Evolutionary conservation across 2,113 vertebrate genomes (phyloP).

Genomic region (Phyllostomus hastatus): DNA sequence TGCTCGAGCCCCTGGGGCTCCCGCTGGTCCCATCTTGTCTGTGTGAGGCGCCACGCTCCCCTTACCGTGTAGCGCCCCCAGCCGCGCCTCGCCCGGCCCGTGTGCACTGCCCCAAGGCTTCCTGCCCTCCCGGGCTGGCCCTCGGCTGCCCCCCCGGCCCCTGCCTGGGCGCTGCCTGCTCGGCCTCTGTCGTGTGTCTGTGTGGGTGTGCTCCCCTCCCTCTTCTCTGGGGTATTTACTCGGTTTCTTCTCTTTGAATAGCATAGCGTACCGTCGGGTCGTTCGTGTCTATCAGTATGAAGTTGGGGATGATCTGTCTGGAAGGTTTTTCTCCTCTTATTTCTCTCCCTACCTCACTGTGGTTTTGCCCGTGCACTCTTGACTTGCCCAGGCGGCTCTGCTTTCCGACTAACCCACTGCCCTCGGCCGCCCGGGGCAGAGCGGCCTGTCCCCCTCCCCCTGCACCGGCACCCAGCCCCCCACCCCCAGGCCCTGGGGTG

Average conservation of each 20-base stretch:
- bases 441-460: slow-evolving; percentile 45
- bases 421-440: slow-evolving; percentile 70
- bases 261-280: slow-evolving; percentile 97
- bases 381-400: slow-evolving; percentile 80
- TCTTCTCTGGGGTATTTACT: slow-evolving; percentile 78
- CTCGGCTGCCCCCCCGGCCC: neutral
- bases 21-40: neutral
- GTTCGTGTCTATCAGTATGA: slow-evolving; percentile 98
- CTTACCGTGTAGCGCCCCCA: slow-evolving; percentile 8
- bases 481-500: slow-evolving; percentile 36
- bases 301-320: slow-evolving; percentile 98
- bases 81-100: neutral
- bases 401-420: slow-evolving; percentile 86
- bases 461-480: slow-evolving; percentile 67
- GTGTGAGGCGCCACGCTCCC: neutral
- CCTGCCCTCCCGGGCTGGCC: neutral
- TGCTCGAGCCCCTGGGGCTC: neutral
- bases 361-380: slow-evolving; percentile 82
- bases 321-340: slow-evolving; percentile 92
- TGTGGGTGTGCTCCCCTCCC: slow-evolving; percentile 67
- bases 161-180: slow-evolving; percentile 60
- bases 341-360: slow-evolving; percentile 84
- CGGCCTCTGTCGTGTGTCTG: slow-evolving; percentile 58
- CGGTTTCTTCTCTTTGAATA: slow-evolving; percentile 90
- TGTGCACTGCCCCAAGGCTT: neutral